Evolutionary conservation across 2,113 vertebrate genomes (phyloP), one percentile per base, ranked within the genome.

Genomic region (Origma solitaria): DNA sequence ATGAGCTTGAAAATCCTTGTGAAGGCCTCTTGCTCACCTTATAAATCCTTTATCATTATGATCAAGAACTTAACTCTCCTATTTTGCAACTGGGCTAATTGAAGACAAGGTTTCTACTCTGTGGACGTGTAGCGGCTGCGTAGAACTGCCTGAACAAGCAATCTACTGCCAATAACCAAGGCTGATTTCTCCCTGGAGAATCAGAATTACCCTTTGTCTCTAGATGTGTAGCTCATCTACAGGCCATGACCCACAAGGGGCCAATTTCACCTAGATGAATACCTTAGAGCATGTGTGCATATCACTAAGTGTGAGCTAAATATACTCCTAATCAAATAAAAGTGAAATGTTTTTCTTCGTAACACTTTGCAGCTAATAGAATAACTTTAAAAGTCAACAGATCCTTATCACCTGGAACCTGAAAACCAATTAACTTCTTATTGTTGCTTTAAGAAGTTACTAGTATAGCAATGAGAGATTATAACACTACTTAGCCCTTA

Each of bases 371-470:
- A 93, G 70, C 83, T 91, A 95, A 94, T 76, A 94, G 82, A 95
- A 79, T 90, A 88, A 95, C 82, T 93, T 95, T 33, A 83, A 80
- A 95, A 96, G 92, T 93, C 93, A 97, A 92, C 83, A 83, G 86
- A 90, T 95, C 60, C 78, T 94, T 94, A 96, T 96, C 91, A 95
- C 70, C 80, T 88, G 61, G 47, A 92, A 94, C 90, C 70, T 78
- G 61, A 96, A 97, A 97, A 94, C 92, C 80, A 97, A 96, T 94
- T 97, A 95, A 79, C 91, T 95, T 94, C 94, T 92, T 94, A 77
- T 87, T 95, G 97, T 94, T 82, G 62, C 91, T 93, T 91, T 82
- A 93, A 83, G 89, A 88, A 92, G 62, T 93, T 90, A 92, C 90
- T 79, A 95, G 86, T 86, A 88, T 13, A 95, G 77, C 86, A 88